Conservation (phyloP, 2,888 invertebrate species). For the Epistrophe eligans region DNA sequence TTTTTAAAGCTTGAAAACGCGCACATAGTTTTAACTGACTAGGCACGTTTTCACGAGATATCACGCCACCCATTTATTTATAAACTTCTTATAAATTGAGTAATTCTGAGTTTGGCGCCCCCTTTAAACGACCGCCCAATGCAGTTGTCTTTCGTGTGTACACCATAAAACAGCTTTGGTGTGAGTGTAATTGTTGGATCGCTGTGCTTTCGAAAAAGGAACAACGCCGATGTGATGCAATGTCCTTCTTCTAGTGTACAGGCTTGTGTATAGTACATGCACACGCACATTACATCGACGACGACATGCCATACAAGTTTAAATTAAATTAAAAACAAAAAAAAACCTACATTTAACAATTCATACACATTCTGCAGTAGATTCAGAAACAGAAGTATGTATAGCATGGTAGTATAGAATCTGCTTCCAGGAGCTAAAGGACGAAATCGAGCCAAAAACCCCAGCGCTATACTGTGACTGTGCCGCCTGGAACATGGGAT, state of each 20-base stretch:
- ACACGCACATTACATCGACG: background rate
- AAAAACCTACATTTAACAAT: constrained; percentile 65
- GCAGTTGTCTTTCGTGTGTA: accelerated
- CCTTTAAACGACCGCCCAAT: background rate
- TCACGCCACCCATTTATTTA: too few relatives aligned
- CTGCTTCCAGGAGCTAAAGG: constrained; percentile 35
- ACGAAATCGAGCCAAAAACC: constrained; percentile 20
- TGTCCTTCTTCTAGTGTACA: constrained; percentile 22
- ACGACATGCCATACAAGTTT: constrained; percentile 37
- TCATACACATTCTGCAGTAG: constrained; percentile 22
- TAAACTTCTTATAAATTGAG: background rate
- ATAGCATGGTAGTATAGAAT: background rate
- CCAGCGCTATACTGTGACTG: background rate
- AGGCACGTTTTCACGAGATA: too few relatives aligned
- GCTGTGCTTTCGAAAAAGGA: background rate
- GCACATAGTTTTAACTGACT: too few relatives aligned
- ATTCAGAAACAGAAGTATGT: background rate
- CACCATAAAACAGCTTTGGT: background rate
- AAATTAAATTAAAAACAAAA: constrained; percentile 71
- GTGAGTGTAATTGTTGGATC: background rate
- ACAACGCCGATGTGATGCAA: constrained; percentile 17
- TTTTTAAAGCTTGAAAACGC: too few relatives aligned
- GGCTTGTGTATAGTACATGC: background rate
- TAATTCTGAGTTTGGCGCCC: background rate
- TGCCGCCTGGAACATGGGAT: background rate